phyloP scores from a whole-genome alignment of 2,888 invertebrate genomes.

The Mellilla xanthometata region DNA sequence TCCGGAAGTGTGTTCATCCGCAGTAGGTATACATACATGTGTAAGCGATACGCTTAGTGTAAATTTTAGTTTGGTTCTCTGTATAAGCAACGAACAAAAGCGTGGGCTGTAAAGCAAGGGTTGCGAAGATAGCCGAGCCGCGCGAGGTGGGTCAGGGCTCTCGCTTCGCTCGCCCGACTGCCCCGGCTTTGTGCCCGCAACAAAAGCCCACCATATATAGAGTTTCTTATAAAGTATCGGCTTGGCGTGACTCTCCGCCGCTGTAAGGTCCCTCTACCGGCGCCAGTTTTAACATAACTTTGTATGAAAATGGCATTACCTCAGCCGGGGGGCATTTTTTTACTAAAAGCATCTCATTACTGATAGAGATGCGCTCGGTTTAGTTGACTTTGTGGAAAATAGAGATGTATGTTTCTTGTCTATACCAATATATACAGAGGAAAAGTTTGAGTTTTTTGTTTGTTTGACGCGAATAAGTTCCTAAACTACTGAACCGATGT shows the following conservation, averaged over 20 bases:
- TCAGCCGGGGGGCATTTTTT: conserved; percentile 28
- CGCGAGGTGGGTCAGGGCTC: background rate
- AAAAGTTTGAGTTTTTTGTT: no score
- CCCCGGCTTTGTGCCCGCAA: conserved; percentile 26
- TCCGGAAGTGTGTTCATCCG: no score
- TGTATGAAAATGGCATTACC: conserved; percentile 58
- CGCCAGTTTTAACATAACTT: conserved; percentile 53
- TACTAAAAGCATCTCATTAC: conserved; percentile 41
- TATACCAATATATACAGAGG: no score
- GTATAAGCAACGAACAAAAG: no score
- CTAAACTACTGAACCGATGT: no score
- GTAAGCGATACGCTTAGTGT: no score
- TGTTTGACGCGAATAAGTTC: no score
- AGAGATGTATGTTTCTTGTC: no score
- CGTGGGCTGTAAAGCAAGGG: no score
- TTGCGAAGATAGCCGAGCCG: no score
- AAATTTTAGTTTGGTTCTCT: no score
- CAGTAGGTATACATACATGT: no score
- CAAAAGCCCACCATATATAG: conserved; percentile 33
- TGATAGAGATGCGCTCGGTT: conserved; percentile 26
- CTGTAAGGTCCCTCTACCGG: conserved; percentile 42
- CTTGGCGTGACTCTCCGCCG: conserved; percentile 31
- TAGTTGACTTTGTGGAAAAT: conserved; percentile 21
- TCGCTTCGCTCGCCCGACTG: conserved; percentile 14
- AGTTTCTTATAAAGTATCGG: conserved; percentile 37